A percentile compares a stretch with the other conserved stretches of the same genome.
phyloP scores from a whole-genome alignment of 2,888 invertebrate species.

The Oligia strigilis region DNA sequence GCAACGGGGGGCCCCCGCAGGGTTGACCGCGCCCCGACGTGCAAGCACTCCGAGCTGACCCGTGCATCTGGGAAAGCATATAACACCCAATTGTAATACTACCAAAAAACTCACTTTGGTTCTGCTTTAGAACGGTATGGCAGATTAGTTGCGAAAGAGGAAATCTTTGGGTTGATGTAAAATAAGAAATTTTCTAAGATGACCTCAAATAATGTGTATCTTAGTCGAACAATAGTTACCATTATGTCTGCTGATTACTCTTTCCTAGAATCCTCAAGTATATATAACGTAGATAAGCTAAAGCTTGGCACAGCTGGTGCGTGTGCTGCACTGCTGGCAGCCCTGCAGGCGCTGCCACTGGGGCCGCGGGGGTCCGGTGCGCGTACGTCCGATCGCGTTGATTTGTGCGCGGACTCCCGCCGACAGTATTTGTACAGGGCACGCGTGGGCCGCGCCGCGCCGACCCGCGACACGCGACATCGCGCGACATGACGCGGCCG shows the following conservation, averaged over 20 bases:
- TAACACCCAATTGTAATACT: not conserved
- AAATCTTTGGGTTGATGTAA: not conserved
- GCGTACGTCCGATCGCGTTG: conserved; percentile 83
- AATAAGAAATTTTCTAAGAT: not conserved
- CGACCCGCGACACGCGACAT: conserved; percentile 58
- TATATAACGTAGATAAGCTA: not conserved
- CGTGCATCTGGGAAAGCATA: conserved; percentile 35
- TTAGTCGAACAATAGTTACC: not conserved
- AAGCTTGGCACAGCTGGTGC: not conserved
- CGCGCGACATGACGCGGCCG: conserved; percentile 45
- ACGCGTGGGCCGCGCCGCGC: conserved; percentile 75
- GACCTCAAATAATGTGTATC: no score
- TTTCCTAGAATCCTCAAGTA: not conserved
- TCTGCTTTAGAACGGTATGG: not conserved
- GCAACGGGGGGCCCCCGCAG: conserved; percentile 81
- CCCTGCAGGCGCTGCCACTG: conserved; percentile 76
- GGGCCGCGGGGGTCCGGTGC: conserved; percentile 77
- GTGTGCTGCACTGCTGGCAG: conserved; percentile 57
- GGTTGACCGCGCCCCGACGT: conserved; percentile 71
- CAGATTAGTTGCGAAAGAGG: not conserved
- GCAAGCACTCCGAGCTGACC: not conserved
- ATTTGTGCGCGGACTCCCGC: conserved; percentile 89
- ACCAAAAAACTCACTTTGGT: not conserved
- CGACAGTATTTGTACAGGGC: conserved; percentile 86
- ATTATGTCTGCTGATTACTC: not conserved